Percentiles rank a stretch among this genome's conserved stretches.
phyloP scores from a whole-genome alignment of 2,113 vertebrate species.

The Zosterops lateralis region DNA sequence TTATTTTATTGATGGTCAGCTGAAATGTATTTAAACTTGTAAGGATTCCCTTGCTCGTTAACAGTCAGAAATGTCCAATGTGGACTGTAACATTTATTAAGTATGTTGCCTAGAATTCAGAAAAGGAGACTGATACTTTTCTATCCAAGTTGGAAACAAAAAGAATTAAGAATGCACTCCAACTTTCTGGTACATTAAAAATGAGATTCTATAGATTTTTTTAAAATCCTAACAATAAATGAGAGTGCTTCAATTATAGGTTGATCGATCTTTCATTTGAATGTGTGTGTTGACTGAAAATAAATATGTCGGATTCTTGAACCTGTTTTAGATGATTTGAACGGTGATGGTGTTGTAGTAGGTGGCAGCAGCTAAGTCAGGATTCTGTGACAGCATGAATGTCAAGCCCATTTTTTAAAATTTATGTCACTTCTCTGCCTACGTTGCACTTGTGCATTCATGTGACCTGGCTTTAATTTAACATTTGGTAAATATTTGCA shows the following conservation, averaged over 20 bases:
- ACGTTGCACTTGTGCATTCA: constrained; percentile 1
- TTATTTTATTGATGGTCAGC: background rate
- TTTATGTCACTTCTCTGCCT: constrained; percentile 11
- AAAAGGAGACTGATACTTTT: background rate
- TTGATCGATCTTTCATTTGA: background rate
- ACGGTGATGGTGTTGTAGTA: background rate
- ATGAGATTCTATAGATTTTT: background rate
- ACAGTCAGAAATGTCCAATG: background rate
- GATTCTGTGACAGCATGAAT: background rate
- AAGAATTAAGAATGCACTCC: background rate
- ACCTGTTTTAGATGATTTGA: background rate
- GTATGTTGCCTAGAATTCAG: background rate
- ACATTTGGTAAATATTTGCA: constrained; percentile 68
- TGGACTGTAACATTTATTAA: background rate
- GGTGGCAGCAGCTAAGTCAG: background rate
- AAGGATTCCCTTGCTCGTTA: background rate
- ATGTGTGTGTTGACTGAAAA: background rate
- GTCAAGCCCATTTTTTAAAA: background rate
- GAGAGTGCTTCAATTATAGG: background rate
- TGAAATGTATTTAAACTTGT: background rate
- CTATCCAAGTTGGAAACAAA: background rate
- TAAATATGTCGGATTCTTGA: background rate
- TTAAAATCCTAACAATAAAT: background rate
- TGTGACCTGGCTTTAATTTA: constrained; percentile 62
- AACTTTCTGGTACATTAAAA: background rate